Evolutionary conservation across 2,888 invertebrate genomes (phyloP).

Genomic region (Pterostichus madidus): DNA sequence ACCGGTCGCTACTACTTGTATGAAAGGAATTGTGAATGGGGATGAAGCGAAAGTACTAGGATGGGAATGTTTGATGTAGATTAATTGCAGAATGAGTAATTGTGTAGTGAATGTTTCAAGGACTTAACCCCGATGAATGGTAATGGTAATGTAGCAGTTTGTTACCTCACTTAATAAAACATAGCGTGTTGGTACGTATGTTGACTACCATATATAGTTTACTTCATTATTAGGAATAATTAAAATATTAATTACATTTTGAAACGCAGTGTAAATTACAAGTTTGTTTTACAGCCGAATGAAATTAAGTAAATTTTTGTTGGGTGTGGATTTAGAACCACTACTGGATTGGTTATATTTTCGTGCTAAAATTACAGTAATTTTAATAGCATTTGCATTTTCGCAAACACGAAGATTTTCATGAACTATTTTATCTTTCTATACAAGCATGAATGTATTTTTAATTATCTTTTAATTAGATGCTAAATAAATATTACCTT

Average conservation of each 20-base stretch:
- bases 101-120: too few species aligned
- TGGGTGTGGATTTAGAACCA: too few species aligned
- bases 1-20: too few species aligned
- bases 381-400: conserved; percentile 42
- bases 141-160: too few species aligned
- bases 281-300: background rate
- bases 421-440: conserved; percentile 32
- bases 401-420: conserved; percentile 18
- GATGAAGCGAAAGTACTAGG: too few species aligned
- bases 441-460: conserved; percentile 42
- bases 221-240: background rate
- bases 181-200: too few species aligned
- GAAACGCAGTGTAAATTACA: conserved; percentile 5
- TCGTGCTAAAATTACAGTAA: conserved; percentile 24
- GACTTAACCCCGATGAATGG: too few species aligned
- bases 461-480: conserved; percentile 40
- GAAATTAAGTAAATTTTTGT: conserved; percentile 10
- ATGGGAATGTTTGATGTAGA: too few species aligned
- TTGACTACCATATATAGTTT: too few species aligned
- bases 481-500: conserved; percentile 22
- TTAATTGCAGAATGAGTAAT: too few species aligned
- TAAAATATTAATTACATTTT: background rate
- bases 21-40: too few species aligned
- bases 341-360: background rate
- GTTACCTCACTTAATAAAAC: too few species aligned